Percentiles rank a stretch among this genome's conserved stretches.
Evolutionary conservation across 2,797 vertebrate species (phyloP).

Genomic region (Limnodromus scolopaceus): DNA sequence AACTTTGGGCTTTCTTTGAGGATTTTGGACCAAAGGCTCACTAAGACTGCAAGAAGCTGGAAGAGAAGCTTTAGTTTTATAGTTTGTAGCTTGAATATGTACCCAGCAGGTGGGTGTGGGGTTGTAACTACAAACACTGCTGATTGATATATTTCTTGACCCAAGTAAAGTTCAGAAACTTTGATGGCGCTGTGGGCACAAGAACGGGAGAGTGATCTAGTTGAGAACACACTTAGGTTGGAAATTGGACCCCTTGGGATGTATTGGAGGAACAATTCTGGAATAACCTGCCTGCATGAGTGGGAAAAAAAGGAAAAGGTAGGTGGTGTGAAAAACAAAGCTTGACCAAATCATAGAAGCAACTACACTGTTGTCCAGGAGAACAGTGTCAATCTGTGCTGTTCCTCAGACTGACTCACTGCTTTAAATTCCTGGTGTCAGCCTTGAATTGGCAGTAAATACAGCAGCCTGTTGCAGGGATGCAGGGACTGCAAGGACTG

Average conservation of each 20-base stretch:
- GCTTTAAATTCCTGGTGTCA: neutral
- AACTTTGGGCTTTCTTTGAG: neutral
- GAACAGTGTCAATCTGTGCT: accelerated
- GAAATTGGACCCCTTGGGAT: neutral
- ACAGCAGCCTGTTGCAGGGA: neutral
- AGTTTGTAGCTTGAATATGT: neutral
- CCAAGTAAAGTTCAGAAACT: neutral
- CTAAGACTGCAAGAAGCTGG: neutral
- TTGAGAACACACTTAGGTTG: neutral
- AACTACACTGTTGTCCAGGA: neutral
- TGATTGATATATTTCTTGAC: neutral
- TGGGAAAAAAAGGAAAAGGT: neutral
- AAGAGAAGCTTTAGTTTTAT: neutral
- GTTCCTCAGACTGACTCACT: neutral
- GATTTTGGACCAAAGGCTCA: neutral
- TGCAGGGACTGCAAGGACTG: neutral
- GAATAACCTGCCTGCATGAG: neutral
- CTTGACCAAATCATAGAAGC: neutral
- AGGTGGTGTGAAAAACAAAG: neutral
- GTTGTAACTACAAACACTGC: neutral
- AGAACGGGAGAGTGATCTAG: neutral
- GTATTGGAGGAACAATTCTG: neutral
- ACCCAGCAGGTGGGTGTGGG: neutral
- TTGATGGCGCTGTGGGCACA: neutral
- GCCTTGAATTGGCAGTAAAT: neutral